Evolutionary conservation across 2,113 vertebrate genomes (phyloP), one percentile per base, ranked within the genome.

Genomic region (Nyctereutes procyonoides): DNA sequence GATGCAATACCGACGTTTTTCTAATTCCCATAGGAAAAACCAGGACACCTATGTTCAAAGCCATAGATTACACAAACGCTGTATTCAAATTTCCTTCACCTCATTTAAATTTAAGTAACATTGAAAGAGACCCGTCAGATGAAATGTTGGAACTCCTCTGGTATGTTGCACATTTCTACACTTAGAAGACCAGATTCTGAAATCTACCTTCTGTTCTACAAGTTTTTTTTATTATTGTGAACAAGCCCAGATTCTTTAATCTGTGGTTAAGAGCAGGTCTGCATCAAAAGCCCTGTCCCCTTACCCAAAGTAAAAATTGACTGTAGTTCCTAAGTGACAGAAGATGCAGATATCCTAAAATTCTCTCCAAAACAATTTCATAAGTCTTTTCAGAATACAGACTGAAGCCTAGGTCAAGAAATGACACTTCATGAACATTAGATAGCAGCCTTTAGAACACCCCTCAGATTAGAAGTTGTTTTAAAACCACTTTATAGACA

Each of bases 381-480:
- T 11, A 88, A 88, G 1, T 86, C 12, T 71, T 88, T 93, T 84
- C 79, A 85, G 56, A 93, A 88, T 38, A 85, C 5, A 88, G 13
- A 51, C 14, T 63, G 26, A 95, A 69, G 16, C 24, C 90, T 90
- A 81, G 38, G 32, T 63, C 38, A 83, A 77, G n/a, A 94, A 88
- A 65, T 60, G 35, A 93, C 26, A 90, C 90, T 32, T 93, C 15
- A 89, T 28, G 1, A 95, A 77, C 56, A 97, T 91, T 92, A 90
- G 13, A 69, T 38, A 74, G 35, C 38, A 88, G 38, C 32, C n/a
- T 92, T 76, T 80, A 3, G 11, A 73, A 84, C 32, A 90, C n/a
- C 67, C 35, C 14, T 94, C 74, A 67, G n/a, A 91, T 51, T 8
- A 87, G 12, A 81, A 90, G n/a, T 51, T 92, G 11, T 90, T 95